These are phyloP conservation scores for Zaprionus obscuricornis DNA, from an alignment of 2,888 invertebrate genomes.

Conservation along the genomic window DNA sequence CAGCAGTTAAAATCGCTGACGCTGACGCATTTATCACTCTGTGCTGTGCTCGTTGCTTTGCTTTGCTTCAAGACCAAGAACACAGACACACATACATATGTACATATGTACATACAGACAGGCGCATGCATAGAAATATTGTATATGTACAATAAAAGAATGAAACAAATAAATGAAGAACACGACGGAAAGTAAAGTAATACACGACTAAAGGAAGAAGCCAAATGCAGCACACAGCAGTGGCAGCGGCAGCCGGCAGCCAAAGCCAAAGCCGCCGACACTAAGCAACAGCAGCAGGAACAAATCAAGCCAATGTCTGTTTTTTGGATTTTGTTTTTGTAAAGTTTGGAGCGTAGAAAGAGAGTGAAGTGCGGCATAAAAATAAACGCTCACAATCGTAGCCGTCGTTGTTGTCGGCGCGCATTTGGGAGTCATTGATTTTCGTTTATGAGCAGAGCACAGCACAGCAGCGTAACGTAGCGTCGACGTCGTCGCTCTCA, in stretches of 20 bases:
- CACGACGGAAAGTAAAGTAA: slow-evolving; percentile 29
- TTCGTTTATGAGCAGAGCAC: slow-evolving; percentile 70
- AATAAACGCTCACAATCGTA: too few relatives aligned
- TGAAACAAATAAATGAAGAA: slow-evolving; percentile 43
- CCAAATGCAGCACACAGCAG: slow-evolving; percentile 18
- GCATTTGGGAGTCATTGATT: slow-evolving; percentile 75
- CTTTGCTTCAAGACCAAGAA: too few relatives aligned
- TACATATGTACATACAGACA: too few relatives aligned
- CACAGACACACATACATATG: slow-evolving; percentile 1
- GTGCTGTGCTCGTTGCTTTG: too few relatives aligned
- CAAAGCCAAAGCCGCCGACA: slow-evolving; percentile 17
- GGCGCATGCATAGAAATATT: background rate
- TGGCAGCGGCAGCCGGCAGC: slow-evolving; percentile 40
- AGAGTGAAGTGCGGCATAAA: background rate
- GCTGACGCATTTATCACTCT: too few relatives aligned
- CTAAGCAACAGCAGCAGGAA: slow-evolving; percentile 10
- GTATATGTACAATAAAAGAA: slow-evolving; percentile 34
- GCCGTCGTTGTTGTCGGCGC: slow-evolving; percentile 14
- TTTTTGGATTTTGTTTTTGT: too few relatives aligned
- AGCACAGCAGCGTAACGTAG: too few relatives aligned
- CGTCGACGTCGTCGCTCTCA: slow-evolving; percentile 54
- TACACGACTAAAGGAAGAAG: slow-evolving; percentile 43
- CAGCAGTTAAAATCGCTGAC: too few relatives aligned
- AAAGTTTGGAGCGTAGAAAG: slow-evolving; percentile 3
- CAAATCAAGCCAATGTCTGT: slow-evolving; percentile 26